A percentile compares a stretch with the other conserved stretches of the same genome.
phyloP scores from a whole-genome alignment of 53 echinoderm and acorn worm species.

The Luidia sarsii region DNA sequence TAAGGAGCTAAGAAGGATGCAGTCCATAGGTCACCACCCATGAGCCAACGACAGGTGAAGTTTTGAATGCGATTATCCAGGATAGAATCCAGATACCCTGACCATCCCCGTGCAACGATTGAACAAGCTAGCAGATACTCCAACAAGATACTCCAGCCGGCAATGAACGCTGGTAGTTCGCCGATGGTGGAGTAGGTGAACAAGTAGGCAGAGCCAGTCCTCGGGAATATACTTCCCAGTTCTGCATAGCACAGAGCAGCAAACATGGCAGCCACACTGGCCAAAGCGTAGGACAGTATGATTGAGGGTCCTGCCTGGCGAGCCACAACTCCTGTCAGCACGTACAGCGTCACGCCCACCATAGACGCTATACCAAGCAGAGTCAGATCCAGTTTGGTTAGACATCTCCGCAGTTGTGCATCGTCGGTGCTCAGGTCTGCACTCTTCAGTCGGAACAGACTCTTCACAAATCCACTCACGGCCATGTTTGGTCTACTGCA shows the following conservation, averaged over 20 bases:
- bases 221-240: slow-evolving; percentile 63
- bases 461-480: slow-evolving; percentile 20
- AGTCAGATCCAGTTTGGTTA: slow-evolving; percentile 61
- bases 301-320: slow-evolving; percentile 67
- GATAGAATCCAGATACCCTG: slow-evolving; percentile 67
- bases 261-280: slow-evolving; percentile 62
- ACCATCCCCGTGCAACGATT: slow-evolving; percentile 54
- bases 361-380: slow-evolving; percentile 66
- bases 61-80: slow-evolving; percentile 42
- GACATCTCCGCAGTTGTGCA: slow-evolving; percentile 54
- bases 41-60: slow-evolving; percentile 46
- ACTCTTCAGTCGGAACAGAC: slow-evolving; percentile 54
- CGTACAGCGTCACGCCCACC: slow-evolving; percentile 77
- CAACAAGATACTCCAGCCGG: slow-evolving; percentile 78
- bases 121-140: slow-evolving; percentile 65
- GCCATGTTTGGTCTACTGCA: too few relatives aligned
- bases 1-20: slow-evolving; percentile 29
- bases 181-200: slow-evolving; percentile 71
- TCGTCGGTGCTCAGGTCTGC: slow-evolving; percentile 23
- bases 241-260: slow-evolving; percentile 77
- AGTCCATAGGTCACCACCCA: slow-evolving; percentile 67
- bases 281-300: slow-evolving; percentile 58
- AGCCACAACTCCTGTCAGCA: slow-evolving; percentile 73
- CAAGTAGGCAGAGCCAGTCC: slow-evolving; percentile 77
- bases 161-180: slow-evolving; percentile 75